These are phyloP conservation scores for Sebastes alutus DNA, from an alignment of 2,797 vertebrate genomes.

Conservation along the genomic window DNA sequence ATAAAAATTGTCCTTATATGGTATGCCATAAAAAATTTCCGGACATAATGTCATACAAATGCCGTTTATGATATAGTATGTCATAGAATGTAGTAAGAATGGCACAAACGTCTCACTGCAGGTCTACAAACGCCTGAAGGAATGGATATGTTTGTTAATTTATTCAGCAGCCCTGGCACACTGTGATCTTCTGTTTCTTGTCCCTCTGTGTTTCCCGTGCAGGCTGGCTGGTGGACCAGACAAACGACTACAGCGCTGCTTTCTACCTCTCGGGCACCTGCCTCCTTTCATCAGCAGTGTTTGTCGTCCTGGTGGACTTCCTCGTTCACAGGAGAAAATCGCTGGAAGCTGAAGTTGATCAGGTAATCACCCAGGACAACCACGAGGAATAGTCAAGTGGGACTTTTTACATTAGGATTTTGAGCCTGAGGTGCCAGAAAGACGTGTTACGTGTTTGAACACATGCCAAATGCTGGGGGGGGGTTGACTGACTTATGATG, in stretches of 20 bases:
- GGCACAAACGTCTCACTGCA: no score
- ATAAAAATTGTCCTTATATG: no score
- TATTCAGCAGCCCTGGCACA: background rate
- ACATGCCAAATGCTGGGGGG: background rate
- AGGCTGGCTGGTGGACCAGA: conserved; percentile 79
- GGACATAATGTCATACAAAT: background rate
- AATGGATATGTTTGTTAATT: background rate
- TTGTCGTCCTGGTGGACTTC: conserved; percentile 70
- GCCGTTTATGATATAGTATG: background rate
- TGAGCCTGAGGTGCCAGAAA: background rate
- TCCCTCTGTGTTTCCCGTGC: background rate
- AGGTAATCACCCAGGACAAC: background rate
- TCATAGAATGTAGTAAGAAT: no score
- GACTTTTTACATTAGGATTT: background rate
- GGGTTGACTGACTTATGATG: background rate
- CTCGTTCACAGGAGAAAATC: conserved; percentile 56
- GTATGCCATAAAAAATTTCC: no score
- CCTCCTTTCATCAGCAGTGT: conserved; percentile 57
- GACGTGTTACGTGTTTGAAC: background rate
- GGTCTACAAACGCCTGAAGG: no score
- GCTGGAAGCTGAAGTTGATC: background rate
- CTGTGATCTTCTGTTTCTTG: background rate
- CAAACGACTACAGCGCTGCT: conserved; percentile 49
- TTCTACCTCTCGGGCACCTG: conserved; percentile 77
- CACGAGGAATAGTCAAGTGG: background rate